Conservation (phyloP, 2,797 vertebrate species). For the Galaxias olidus region DNA sequence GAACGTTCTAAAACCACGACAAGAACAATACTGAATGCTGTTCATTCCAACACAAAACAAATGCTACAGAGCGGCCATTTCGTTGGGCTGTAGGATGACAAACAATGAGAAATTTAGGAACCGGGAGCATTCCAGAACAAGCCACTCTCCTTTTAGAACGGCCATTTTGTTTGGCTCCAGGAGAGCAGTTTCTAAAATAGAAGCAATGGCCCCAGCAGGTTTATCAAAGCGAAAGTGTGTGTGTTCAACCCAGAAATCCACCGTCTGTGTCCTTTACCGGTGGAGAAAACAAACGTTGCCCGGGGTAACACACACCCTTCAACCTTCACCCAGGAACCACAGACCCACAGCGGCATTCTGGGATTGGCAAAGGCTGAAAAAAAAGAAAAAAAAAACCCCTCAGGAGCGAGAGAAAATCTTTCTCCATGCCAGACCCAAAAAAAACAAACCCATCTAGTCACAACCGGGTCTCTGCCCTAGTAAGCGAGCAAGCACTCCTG, state of each 20-base stretch:
- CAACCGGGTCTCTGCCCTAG: constrained; percentile 61
- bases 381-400: no score
- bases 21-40: no score
- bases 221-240: constrained; percentile 23
- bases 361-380: constrained; percentile 28
- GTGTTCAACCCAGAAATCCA: neutral
- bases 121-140: no score
- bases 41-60: no score
- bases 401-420: constrained; percentile 8
- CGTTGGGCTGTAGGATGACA: no score
- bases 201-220: constrained; percentile 31
- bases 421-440: constrained; percentile 55
- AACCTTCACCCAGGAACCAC: constrained; percentile 58
- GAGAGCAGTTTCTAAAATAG: constrained; percentile 44
- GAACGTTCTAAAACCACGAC: no score
- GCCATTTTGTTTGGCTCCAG: no score
- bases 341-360: constrained; percentile 49
- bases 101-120: no score
- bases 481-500: no score
- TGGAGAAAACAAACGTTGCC: constrained; percentile 54
- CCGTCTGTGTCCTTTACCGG: constrained; percentile 59
- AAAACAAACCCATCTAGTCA: neutral
- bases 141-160: no score
- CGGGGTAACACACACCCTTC: constrained; percentile 59
- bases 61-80: no score